Evolutionary conservation across 2,797 vertebrate genomes (phyloP), one percentile per base, ranked within the genome.

Genomic region (Coregonus suidteri): DNA sequence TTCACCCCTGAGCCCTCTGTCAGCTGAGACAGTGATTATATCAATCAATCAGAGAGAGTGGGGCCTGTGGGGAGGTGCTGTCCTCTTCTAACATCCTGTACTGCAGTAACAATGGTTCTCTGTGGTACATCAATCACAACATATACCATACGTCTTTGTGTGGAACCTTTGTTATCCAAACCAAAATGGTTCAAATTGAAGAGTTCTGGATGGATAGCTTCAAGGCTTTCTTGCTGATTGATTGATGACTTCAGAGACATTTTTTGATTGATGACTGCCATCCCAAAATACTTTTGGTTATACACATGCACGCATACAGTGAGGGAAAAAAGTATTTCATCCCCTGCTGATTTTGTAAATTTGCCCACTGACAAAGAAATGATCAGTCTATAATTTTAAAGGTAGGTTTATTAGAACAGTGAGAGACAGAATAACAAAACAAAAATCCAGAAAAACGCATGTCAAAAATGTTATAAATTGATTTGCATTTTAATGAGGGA

Each of bases 21-120:
- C 41, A 76, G 59, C 41, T 75, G 68, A 54, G 62, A 59, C n/a
- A 73, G 31, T 78, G 81, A 83, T 79, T 51, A 83, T 54, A 84
- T 77, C 14, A 82, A 20, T 30, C 71, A 18, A 30, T 15, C 35
- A 76, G 16, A 30, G 51, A 52, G 69, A 7, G 1, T 74, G 13
- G 72, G 35, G 47, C 37, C 20, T 35, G 31, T 31, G 11, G 30
- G 66, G 30, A 31, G 34, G 14, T 65, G n/a, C 66, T 68, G 15
- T 68, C 13, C 15, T 34, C 34, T 4, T 47, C 34, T 4, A 37
- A n/a, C 68, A 13, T 25, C 3, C 41, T 20, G n/a, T 20, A 71
- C 68, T 20, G 41, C 47, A 25, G 18, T 11, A 52, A 52, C 69
- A 71, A 5, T 15, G 11, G 0, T 3, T 53, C 20, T 25, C 18